Evolutionary conservation across 1,140 invertebrate species (phyloP), one percentile per base, ranked within the genome.

Genomic region (Onthophagus taurus): DNA sequence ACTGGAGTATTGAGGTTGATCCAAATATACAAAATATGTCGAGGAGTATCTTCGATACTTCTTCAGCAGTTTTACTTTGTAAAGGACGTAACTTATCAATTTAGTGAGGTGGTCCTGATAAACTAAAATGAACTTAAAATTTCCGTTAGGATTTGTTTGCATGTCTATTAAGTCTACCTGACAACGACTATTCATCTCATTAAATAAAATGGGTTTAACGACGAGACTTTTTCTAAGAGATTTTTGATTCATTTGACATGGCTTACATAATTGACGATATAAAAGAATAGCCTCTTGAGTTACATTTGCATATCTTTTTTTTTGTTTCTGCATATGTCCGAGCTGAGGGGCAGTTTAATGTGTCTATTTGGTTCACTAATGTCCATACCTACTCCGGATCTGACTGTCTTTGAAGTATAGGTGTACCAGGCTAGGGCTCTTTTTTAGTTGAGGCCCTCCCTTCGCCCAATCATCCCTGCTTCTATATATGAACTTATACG

Each of bases 21-120:
- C 24, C 24, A 26, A 26, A 26, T 7, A n/a, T 26, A n/a, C 7
- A 7, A 18, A 42, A 42, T 7, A 42, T 19, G 31, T 42, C 24
- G 12, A 42, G 12, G 5, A 42, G 18, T 16, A 16, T 12, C 7
- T 31, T 11, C 14, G 58, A 55, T 19, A 69, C 61, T 58, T 58
- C 52, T 12, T 53, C 49, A 13, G 57, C 63, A 18, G 47, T 29
- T 50, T 69, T 69, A 17, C 49, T 52, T 19, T 58, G 51, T 8
- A 69, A 48, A 48, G 58, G n/a, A n/a, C n/a, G n/a, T n/a, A n/a
- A n/a, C n/a, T 43, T 39, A 58, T 48, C 54, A 67, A 69, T 54
- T 69, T 70, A 11, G 63, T 69, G 6, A 60, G 51, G 49, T 68
- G 59, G 46, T 69, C 62, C 55, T 70, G 65, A 33, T 69, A 70